Evolutionary conservation across 1,140 invertebrate genomes (phyloP), one percentile per base, ranked within the genome.

Genomic region (Drosophila nigromelanica): DNA sequence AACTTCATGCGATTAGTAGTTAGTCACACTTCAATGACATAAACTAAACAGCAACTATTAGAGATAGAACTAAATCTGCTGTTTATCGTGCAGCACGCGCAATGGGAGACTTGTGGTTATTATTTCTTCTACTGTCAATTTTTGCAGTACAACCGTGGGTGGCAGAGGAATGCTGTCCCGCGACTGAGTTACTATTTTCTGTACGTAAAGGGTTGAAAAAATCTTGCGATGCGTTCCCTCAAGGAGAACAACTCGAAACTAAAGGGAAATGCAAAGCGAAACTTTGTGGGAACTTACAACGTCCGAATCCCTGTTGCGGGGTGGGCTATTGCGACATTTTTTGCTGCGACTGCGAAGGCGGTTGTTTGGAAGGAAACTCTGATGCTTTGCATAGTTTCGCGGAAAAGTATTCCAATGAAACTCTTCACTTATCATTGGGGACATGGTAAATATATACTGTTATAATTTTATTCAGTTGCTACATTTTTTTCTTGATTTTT

Each of bases 291-390:
- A 12, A 11, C 30, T 3, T 54, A n/a, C 5, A 1, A 3, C 0
- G 0, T 0, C 11, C 48, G 1, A 35, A 7, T 8, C 39, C 48
- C 3, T 67, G 43, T n/a, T 67, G 63, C 12, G 63, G 63, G 2
- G 11, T 7, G 4, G 52, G 54, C 15, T 0, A 0, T 0, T 67
- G 63, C 27, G 50, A 67, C 24, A 21, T 67, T 8, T 59, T 59
- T 4, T 56, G 63, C 21, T 67, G 63, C 63, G 42, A 59, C 2
- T 67, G 63, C 35, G 12, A 42, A 0, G 4, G 2, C 0, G 63
- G 54, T 0, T 67, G 63, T 14, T 14, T 2, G 24, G 2, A 59
- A 54, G 5, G 8, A 4, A 14, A 10, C 0, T 24, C 5, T 5
- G 8, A 33, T 7, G 14, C 12, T 1, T 18, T 54, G 5, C 8